Conservation (phyloP, 1,140 invertebrate genomes). For the Drosophila sp. region DNA sequence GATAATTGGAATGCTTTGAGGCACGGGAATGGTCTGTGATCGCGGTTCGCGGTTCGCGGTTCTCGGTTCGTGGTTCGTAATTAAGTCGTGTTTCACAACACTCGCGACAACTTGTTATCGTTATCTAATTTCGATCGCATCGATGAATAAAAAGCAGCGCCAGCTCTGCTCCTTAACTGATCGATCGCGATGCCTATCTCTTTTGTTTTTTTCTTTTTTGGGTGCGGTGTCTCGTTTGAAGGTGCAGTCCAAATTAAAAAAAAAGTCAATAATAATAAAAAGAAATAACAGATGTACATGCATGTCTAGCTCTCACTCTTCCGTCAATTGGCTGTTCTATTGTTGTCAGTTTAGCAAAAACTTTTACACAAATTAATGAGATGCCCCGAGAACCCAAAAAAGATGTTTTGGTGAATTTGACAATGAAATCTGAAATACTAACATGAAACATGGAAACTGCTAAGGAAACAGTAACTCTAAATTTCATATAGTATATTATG, state of each 20-base stretch:
- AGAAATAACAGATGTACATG: background rate
- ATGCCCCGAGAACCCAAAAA: background rate
- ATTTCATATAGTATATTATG: too few species aligned
- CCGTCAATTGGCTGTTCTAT: background rate
- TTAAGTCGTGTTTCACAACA: constrained; percentile 83
- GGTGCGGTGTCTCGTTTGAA: constrained; percentile 55
- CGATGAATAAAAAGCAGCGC: constrained; percentile 38
- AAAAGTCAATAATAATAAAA: background rate
- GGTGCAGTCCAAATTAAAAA: constrained; percentile 16
- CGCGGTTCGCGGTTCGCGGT: background rate
- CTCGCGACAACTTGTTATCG: constrained; percentile 64
- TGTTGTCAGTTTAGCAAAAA: constrained; percentile 57
- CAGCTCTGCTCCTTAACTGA: constrained; percentile 9
- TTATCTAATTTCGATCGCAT: constrained; percentile 68
- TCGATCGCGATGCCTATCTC: constrained; percentile 48
- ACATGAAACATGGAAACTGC: too few species aligned
- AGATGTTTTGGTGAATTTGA: too few species aligned
- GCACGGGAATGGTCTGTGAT: constrained; percentile 14
- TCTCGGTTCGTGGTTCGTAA: constrained; percentile 56
- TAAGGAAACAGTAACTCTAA: too few species aligned
- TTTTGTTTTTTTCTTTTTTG: too few species aligned
- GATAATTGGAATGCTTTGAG: constrained; percentile 17
- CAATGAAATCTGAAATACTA: too few species aligned
- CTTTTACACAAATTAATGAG: constrained; percentile 68
- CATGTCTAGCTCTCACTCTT: constrained; percentile 7